These are phyloP conservation scores for Nomada fabriciana DNA, from an alignment of 2,888 invertebrate genomes.

Conservation along the genomic window DNA sequence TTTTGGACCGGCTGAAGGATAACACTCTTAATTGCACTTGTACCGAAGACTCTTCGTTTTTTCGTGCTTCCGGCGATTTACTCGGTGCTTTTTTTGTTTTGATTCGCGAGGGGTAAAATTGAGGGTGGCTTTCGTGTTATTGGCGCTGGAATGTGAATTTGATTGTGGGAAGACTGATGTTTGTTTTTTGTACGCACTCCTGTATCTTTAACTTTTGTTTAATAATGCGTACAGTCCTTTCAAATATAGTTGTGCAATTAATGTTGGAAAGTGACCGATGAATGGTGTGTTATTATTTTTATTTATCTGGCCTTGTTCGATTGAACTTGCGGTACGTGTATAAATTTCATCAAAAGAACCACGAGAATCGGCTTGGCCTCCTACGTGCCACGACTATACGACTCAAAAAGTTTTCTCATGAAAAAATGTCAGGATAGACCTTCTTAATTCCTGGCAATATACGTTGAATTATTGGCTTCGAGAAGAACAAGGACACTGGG, in stretches of 20 bases:
- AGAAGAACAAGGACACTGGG: not conserved
- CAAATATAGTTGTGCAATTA: too few relatives aligned
- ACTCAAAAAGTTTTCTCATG: conserved; percentile 37
- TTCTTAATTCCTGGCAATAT: not conserved
- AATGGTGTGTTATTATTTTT: too few relatives aligned
- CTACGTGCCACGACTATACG: not conserved
- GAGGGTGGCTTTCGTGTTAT: too few relatives aligned
- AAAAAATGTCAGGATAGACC: conserved; percentile 25
- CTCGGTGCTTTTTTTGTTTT: not conserved
- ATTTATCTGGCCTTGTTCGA: not conserved
- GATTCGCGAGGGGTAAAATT: too few relatives aligned
- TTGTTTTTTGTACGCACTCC: too few relatives aligned
- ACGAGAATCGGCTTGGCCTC: not conserved
- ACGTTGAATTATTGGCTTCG: not conserved
- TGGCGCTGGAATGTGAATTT: too few relatives aligned
- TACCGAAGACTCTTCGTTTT: not conserved
- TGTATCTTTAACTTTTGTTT: too few relatives aligned
- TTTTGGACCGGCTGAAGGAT: conserved; percentile 8
- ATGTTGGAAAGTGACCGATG: too few relatives aligned
- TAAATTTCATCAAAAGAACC: not conserved
- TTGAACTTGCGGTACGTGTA: not conserved
- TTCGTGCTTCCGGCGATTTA: not conserved
- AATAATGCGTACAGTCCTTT: too few relatives aligned
- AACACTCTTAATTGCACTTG: conserved; percentile 23
- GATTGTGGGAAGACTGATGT: too few relatives aligned